Evolutionary conservation across 2,888 invertebrate species (phyloP).

Genomic region (Ectobius pallidus): DNA sequence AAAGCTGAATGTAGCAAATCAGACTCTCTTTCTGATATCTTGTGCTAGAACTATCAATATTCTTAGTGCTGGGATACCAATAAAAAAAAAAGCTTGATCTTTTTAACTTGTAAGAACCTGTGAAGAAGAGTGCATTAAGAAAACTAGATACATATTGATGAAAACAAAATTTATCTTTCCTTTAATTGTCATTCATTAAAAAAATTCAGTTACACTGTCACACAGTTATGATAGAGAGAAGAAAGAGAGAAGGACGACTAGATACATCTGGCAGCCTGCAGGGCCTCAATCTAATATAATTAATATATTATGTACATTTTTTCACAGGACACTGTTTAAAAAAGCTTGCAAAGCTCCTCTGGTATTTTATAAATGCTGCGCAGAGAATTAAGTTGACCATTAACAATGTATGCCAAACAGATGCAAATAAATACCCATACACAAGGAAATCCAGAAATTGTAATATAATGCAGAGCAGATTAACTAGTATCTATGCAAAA

Average conservation of each 20-base stretch:
- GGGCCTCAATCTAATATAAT: background rate
- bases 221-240: background rate
- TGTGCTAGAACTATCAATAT: too few species aligned
- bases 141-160: background rate
- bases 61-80: too few species aligned
- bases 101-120: too few species aligned
- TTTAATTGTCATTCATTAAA: slow-evolving; percentile 12
- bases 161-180: slow-evolving; percentile 1
- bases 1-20: too few species aligned
- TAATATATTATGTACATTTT: slow-evolving; percentile 1
- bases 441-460: background rate
- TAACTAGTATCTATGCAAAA: background rate
- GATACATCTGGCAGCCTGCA: slow-evolving; percentile 11
- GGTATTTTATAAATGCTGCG: background rate
- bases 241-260: slow-evolving; percentile 15
- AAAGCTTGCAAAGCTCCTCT: background rate
- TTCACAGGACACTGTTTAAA: background rate
- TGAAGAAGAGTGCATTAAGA: too few species aligned
- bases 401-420: background rate
- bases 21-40: too few species aligned
- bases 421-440: background rate
- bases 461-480: background rate
- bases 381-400: background rate
- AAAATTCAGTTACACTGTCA: slow-evolving; percentile 10
- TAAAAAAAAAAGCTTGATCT: too few species aligned